Percentiles rank a stretch among this genome's conserved stretches.
Conservation (phyloP, 53 echinoderm and acorn worm species). For the Stichopus horrens region DNA sequence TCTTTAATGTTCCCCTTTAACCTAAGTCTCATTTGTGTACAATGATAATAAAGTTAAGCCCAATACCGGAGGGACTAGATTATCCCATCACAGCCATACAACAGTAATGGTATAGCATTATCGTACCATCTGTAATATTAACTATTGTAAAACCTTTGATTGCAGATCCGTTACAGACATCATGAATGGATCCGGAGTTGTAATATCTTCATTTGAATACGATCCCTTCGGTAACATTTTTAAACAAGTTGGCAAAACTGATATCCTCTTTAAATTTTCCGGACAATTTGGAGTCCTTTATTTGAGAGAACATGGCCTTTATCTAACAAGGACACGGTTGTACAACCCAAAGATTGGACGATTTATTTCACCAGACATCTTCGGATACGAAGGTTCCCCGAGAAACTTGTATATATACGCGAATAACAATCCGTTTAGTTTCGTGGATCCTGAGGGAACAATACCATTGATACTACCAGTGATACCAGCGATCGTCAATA, state of each 20-base stretch:
- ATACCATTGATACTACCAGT: constrained; percentile 1
- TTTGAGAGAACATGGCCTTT: constrained; percentile 23
- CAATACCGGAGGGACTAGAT: too few species aligned
- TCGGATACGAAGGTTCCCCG: constrained; percentile 45
- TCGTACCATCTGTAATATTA: too few species aligned
- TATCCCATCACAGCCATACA: too few species aligned
- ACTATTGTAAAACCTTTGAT: too few species aligned
- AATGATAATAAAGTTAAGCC: too few species aligned
- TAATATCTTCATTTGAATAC: constrained; percentile 36
- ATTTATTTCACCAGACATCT: constrained; percentile 48
- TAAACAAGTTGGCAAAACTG: not conserved
- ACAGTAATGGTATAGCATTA: too few species aligned
- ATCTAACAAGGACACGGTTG: constrained; percentile 48
- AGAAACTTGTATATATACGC: constrained; percentile 48
- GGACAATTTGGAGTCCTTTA: constrained; percentile 50
- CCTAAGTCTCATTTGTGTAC: too few species aligned
- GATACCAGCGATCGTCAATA: not conserved
- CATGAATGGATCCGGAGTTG: not conserved
- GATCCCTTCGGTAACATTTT: constrained; percentile 60
- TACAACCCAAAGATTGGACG: constrained; percentile 50
- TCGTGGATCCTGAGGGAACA: constrained; percentile 55
- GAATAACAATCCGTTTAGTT: constrained; percentile 51
- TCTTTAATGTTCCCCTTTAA: too few species aligned
- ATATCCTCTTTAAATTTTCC: constrained; percentile 29
- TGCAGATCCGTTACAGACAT: constrained; percentile 47